phyloP scores from a whole-genome alignment of 2,888 invertebrate species.

The Antheraea assamensis region DNA sequence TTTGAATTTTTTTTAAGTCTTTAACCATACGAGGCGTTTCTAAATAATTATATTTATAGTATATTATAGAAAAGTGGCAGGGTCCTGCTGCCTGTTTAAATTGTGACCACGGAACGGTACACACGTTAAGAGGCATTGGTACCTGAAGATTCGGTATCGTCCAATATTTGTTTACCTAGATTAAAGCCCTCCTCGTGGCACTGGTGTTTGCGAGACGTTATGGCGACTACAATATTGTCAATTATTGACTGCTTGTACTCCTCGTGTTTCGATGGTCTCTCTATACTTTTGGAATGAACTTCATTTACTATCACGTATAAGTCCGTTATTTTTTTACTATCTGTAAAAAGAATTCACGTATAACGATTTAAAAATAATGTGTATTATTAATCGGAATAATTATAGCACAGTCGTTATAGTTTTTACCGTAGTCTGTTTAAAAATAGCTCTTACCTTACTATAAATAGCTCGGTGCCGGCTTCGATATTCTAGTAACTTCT shows the following conservation, averaged over 20 bases:
- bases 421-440: neutral
- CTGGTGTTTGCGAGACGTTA: neutral
- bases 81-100: no score
- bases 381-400: neutral
- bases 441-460: conserved; percentile 32
- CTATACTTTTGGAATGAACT: neutral
- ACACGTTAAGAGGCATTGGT: no score
- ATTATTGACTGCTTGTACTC: neutral
- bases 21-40: no score
- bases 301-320: neutral
- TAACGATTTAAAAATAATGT: neutral
- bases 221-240: neutral
- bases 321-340: neutral
- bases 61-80: no score
- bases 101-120: no score
- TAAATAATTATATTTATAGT: no score
- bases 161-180: neutral
- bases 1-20: neutral
- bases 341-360: neutral
- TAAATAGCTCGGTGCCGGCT: conserved; percentile 51
- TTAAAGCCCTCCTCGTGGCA: neutral
- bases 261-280: neutral
- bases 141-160: neutral
- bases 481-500: conserved; percentile 66
- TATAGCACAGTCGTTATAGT: neutral